A percentile compares a stretch with the other conserved stretches of the same genome.
Conservation (phyloP, 1,140 invertebrate species). For the Platyscapa corneri region DNA sequence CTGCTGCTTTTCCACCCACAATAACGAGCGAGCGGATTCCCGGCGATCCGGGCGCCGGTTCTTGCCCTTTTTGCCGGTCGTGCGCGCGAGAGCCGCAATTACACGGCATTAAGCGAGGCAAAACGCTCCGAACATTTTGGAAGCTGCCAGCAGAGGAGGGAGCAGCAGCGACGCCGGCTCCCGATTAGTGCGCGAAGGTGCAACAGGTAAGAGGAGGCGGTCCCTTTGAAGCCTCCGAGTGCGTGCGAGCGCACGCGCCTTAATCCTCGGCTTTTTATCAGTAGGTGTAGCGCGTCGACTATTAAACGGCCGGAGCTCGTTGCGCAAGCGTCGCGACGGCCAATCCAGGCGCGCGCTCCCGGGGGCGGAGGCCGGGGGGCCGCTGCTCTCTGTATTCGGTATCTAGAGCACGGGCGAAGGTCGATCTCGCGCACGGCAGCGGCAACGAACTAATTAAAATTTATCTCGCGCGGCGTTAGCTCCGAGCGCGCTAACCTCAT, state of each 20-base stretch:
- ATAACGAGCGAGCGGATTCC: too few relatives aligned
- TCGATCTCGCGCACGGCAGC: background rate
- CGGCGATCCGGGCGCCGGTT: too few relatives aligned
- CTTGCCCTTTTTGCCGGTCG: too few relatives aligned
- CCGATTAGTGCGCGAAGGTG: background rate
- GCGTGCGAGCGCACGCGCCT: background rate
- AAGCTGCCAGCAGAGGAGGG: background rate
- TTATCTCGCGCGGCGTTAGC: slow-evolving; percentile 2
- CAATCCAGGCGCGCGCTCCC: too few relatives aligned
- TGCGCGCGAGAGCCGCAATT: too few relatives aligned
- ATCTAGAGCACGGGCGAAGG: slow-evolving; percentile 50
- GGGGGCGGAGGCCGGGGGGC: background rate
- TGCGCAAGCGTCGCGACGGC: slow-evolving; percentile 15
- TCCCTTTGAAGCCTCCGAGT: slow-evolving; percentile 21
- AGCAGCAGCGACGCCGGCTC: background rate
- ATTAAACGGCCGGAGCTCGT: background rate
- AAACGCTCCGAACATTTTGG: background rate
- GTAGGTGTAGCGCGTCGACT: background rate
- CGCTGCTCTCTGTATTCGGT: slow-evolving; percentile 7
- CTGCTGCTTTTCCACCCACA: too few relatives aligned
- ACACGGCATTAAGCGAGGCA: too few relatives aligned
- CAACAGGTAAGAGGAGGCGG: background rate
- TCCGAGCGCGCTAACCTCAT: slow-evolving; percentile 22
- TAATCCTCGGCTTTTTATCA: slow-evolving; percentile 15
- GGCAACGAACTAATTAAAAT: slow-evolving; percentile 44